Base-by-base conservation (phyloP, 2,113 vertebrate genomes). In the Nanger granti region DNA sequence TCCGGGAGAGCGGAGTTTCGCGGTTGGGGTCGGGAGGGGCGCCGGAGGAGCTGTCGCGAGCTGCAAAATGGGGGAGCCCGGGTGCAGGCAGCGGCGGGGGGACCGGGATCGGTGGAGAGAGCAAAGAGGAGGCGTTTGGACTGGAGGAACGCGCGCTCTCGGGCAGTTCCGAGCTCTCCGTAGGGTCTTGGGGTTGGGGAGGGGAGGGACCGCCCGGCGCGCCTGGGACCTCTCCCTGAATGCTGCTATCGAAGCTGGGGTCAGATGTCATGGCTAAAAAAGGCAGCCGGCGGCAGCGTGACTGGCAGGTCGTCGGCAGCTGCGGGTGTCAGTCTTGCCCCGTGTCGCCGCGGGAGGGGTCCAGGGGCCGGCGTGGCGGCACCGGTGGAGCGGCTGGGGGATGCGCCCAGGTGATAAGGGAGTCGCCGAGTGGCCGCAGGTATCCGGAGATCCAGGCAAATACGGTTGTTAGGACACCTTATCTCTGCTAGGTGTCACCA, bases 181-280 rank as follows among this genome's bases (percentile, higher is more conserved):
- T 29, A 0, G 83, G 66, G 24, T 86, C 44, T 69, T 69, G 52
- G 87, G 92, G 22, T 47, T 82, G 66, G 59, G 26, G 47, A 44
- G 31, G 18, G 54, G 59, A 49, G 84, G 88, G 62, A 91, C 52
- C 18, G 26, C 64, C 66, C 8, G 57, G 87, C 87, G 76, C 80
- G 26, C 64, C 60, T 15, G 59, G 86, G 93, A 90, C 76, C 86
- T 83, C 87, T 93, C 57, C n/a, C 64, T n/a, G 88, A 37, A 54
- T 26, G 41, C 89, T 62, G 93, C 93, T 54, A 54, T 73, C 31
- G 22, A 37, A 92, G 88, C 94, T 2, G 4, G 89, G 96, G 96
- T 97, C 97, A 97, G 98, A 98, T 98, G 98, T 98, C 98, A n/a
- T 59, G 97, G 89, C 98, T 98, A 98, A 99, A 99, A 99, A 98